phyloP scores from a whole-genome alignment of 2,797 vertebrate species.

The Hemibagrus guttatus region DNA sequence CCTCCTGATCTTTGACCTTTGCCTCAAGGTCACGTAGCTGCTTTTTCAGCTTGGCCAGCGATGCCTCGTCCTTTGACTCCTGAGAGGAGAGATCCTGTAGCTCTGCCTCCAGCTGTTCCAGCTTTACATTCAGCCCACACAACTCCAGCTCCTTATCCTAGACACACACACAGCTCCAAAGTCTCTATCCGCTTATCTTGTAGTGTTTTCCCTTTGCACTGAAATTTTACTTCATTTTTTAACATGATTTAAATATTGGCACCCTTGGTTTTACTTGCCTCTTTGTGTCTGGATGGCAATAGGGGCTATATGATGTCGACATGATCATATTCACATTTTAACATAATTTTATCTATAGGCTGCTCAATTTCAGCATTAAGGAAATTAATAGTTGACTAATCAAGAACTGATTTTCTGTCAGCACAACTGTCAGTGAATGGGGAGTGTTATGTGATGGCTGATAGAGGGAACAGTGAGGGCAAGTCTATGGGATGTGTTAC shows the following conservation, averaged over 20 bases:
- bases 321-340: not conserved
- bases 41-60: slow-evolving; percentile 86
- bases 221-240: not conserved
- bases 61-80: slow-evolving; percentile 87
- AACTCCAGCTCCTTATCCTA: slow-evolving; percentile 78
- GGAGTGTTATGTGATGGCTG: not conserved
- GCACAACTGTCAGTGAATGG: not conserved
- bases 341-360: not conserved
- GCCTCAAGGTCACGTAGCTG: slow-evolving; percentile 93
- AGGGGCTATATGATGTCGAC: not conserved
- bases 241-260: not conserved
- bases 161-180: slow-evolving; percentile 18
- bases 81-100: slow-evolving; percentile 86
- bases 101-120: slow-evolving; percentile 86
- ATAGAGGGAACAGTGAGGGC: not conserved
- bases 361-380: not conserved
- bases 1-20: slow-evolving; percentile 97
- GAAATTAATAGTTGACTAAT: not conserved
- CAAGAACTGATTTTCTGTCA: not conserved
- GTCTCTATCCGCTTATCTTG: not conserved
- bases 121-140: slow-evolving; percentile 77
- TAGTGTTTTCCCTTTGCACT: not conserved
- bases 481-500: not conserved
- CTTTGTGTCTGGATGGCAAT: not conserved
- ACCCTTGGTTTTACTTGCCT: not conserved